Conservation (phyloP, 1,140 invertebrate species). For the Trissolcus basalis region DNA sequence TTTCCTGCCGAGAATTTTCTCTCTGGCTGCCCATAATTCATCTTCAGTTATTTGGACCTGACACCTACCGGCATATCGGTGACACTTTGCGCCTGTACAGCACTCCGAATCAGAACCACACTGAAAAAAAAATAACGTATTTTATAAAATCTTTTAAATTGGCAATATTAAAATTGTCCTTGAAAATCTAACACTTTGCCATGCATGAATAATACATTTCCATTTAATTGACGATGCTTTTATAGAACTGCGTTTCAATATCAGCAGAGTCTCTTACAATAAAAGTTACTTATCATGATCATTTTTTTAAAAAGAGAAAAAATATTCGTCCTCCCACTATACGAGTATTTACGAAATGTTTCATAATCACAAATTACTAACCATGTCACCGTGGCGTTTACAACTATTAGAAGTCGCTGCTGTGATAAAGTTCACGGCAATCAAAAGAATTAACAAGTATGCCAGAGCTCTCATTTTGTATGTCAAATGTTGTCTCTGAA, state of each 20-base stretch:
- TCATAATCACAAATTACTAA: conserved; percentile 15
- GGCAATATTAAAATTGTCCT: too few relatives aligned
- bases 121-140: conserved; percentile 58
- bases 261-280: too few relatives aligned
- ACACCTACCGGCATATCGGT: conserved; percentile 66
- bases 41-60: conserved; percentile 68
- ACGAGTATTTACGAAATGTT: background rate
- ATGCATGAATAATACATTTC: too few relatives aligned
- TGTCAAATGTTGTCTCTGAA: too few relatives aligned
- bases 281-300: too few relatives aligned
- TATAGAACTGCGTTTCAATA: too few relatives aligned
- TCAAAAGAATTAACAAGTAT: conserved; percentile 1
- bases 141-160: background rate
- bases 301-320: too few relatives aligned
- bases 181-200: too few relatives aligned
- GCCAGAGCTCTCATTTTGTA: conserved; percentile 4
- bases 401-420: conserved; percentile 1
- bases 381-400: conserved; percentile 11
- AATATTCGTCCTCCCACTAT: background rate
- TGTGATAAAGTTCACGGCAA: conserved; percentile 3
- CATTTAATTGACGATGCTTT: too few relatives aligned
- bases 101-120: conserved; percentile 57
- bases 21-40: conserved; percentile 63
- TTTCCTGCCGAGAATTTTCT: conserved; percentile 65
- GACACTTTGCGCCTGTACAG: conserved; percentile 61